Base-by-base conservation (phyloP, 2,113 vertebrate genomes). In the Callipepla squamata region DNA sequence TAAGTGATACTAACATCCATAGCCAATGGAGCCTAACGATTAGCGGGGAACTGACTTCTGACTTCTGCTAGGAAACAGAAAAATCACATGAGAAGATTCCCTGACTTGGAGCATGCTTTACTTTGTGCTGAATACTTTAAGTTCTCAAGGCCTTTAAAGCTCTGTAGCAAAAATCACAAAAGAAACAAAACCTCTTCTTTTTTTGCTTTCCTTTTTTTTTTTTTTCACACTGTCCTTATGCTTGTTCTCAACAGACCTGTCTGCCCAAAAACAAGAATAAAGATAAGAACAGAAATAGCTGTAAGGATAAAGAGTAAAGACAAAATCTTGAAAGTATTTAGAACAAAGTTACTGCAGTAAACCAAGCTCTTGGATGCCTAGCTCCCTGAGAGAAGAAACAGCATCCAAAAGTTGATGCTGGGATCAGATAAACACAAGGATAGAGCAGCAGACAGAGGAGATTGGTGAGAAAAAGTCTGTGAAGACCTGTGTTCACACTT, bases 401-500 rank as follows among this genome's bases (percentile, higher is more conserved):
- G 36, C 11, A 5, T 75, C 73, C 47, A 85, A 42, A 50, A 4
- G 0, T 14, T 85, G 50, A 40, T 74, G 25, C 76, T 74, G 28
- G 32, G 58, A 75, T 51, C 72, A 83, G 85, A 34, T 89, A 91
- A 68, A 65, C 61, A 74, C 42, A 90, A 83, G 23, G 63, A 55
- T 28, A 57, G 55, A 45, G 79, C 79, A 87, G 68, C 1, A 53
- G 48, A 17, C 3, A 74, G 68, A 67, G 58, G 87, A 70, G 50
- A 94, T 5, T 13, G 66, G 42, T 91, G 79, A 93, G 76, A 80
- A 92, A 90, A 94, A 73, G 83, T 47, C 78, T 87, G 76, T 50
- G 77, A 92, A 89, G 38, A 80, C 51, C 44, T 86, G 44, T 87
- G 50, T 84, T 91, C 80, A 80, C 87, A 91, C 87, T 75, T 84